phyloP scores from a whole-genome alignment of 2,888 invertebrate genomes.

The Caenorhabditis macrosperma region DNA sequence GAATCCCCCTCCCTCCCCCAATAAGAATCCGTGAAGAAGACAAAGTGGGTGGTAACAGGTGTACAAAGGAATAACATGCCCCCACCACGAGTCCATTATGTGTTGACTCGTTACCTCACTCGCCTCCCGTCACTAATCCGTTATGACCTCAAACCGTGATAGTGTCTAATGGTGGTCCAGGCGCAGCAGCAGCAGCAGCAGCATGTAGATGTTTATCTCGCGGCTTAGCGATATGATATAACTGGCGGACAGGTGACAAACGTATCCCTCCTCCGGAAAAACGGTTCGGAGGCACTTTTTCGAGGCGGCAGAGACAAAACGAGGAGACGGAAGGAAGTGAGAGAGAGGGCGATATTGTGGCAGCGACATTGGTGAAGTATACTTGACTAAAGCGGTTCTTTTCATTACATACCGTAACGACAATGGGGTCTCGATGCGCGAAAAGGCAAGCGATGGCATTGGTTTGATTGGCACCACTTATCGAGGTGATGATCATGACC shows the following conservation, averaged over 20 bases:
- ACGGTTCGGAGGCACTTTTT: constrained; percentile 12
- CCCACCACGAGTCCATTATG: constrained; percentile 36
- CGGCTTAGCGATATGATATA: constrained; percentile 36
- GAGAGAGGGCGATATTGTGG: constrained; percentile 34
- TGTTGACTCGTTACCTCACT: constrained; percentile 56
- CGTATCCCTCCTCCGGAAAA: constrained; percentile 10
- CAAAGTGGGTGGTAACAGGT: constrained; percentile 51
- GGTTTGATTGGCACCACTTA: constrained; percentile 57
- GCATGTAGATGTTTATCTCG: constrained; percentile 49
- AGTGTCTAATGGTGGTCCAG: constrained; percentile 13
- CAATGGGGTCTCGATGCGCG: constrained; percentile 43
- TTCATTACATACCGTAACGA: constrained; percentile 31
- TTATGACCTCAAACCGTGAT: constrained; percentile 46
- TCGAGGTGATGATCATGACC: constrained; percentile 55
- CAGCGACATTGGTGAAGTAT: constrained; percentile 43
- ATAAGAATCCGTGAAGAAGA: neutral
- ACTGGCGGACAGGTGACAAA: constrained; percentile 20
- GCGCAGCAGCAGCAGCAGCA: constrained; percentile 7
- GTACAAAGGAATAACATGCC: constrained; percentile 41
- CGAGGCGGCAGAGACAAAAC: neutral
- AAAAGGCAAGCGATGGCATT: constrained; percentile 42
- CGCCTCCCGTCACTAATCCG: constrained; percentile 48
- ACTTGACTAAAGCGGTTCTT: constrained; percentile 59
- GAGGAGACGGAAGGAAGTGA: neutral
- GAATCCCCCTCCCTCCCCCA: constrained; percentile 1